Evolutionary conservation across 2,113 vertebrate species (phyloP), one percentile per base, ranked within the genome.

Genomic region (Ceuthmochares aereus): DNA sequence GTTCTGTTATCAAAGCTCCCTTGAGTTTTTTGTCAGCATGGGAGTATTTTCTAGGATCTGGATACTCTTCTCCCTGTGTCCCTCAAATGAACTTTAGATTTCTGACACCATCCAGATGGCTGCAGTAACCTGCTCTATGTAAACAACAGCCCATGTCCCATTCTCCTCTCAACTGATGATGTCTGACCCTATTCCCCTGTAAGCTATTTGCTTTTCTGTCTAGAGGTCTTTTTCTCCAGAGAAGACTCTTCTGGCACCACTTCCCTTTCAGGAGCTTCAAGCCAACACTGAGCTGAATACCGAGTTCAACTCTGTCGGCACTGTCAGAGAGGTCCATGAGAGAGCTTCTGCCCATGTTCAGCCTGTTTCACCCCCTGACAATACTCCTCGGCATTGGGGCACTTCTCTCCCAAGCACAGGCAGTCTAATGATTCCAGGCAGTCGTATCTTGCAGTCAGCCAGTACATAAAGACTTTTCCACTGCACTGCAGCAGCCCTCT

Each of bases 121-220:
- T 89, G 51, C 51, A 89, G 55, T 51, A 75, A 76, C 70, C 74
- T 62, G 16, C 45, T 55, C 56, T n/a, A 19, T 22, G 56, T 80
- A 70, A 94, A 84, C 30, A 91, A 30, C 12, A 67, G 25, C 5
- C 52, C 20, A 22, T 17, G 15, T 19, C 58, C 56, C 60, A 30
- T n/a, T 85, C 63, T 79, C 81, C 45, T 76, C 84, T 84, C 45
- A 66, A 0, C 12, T 1, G 1, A 82, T 54, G 49, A 64, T 21
- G 40, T 42, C 32, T 74, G 78, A 68, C 26, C 37, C 23, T 37
- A 51, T 47, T 94, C 62, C 42, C 30, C 42, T 80, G 32, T 47
- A 76, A 80, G 47, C 52, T 85, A 73, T 91, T 94, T 69, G 55
- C 42, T 59, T 93, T 81, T 87, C 74, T 94, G 42, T 78, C 87